A percentile compares a stretch with the other conserved stretches of the same genome.
Evolutionary conservation across 2,113 vertebrate genomes (phyloP).

Genomic region (Oncorhynchus clarkii): DNA sequence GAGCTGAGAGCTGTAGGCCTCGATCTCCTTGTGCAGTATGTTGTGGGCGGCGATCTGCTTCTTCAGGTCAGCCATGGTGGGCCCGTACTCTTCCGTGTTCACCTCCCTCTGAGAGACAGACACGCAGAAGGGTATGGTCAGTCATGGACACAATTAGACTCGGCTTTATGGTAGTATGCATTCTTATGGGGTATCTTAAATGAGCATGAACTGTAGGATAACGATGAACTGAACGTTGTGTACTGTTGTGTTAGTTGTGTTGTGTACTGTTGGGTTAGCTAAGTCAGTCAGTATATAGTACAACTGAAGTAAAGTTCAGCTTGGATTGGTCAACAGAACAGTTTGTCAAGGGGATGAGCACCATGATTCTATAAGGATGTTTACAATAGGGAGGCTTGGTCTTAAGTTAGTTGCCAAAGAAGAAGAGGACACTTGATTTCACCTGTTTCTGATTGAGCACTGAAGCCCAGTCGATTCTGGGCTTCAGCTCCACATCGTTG

Average conservation of each 20-base stretch:
- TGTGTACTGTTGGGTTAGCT: not conserved
- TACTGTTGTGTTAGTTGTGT: not conserved
- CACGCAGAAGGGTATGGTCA: not conserved
- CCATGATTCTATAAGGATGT: not conserved
- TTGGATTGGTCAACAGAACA: not conserved
- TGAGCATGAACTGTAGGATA: not conserved
- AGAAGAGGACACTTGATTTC: constrained; percentile 12
- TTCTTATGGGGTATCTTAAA: not conserved
- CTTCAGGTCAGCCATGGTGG: constrained; percentile 83
- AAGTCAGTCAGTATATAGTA: too few relatives aligned
- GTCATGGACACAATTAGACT: too few relatives aligned
- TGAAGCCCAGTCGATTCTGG: constrained; percentile 86
- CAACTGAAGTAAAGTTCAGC: not conserved
- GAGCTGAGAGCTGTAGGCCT: constrained; percentile 86
- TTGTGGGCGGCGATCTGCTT: constrained; percentile 93
- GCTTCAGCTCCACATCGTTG: constrained; percentile 74
- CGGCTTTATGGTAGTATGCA: not conserved
- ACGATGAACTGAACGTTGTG: not conserved
- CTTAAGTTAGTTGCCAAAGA: too few relatives aligned
- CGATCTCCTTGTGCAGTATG: constrained; percentile 90
- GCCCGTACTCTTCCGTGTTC: constrained; percentile 76
- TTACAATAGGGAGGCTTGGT: too few relatives aligned
- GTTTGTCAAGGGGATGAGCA: not conserved
- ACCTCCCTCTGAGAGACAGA: constrained; percentile 77
- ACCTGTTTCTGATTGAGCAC: constrained; percentile 90